Evolutionary conservation across 1,140 invertebrate species (phyloP), one percentile per base, ranked within the genome.

Genomic region (Scaptomyza montana): DNA sequence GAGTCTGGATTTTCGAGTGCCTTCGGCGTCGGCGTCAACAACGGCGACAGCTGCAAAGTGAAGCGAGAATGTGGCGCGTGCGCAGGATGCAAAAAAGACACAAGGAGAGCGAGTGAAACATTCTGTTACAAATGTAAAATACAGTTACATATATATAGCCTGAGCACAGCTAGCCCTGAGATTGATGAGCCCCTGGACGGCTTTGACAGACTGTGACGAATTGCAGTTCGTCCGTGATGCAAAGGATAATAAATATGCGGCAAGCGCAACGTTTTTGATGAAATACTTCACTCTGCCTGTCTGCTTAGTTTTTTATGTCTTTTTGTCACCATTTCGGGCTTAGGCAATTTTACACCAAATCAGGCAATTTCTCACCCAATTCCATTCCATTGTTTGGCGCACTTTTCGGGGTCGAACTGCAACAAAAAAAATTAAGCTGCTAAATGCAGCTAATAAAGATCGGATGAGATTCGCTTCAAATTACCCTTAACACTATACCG

Each of bases 291-390:
- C 73, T 51, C 41, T 16, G 66, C 36, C 80, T 85, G 77, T 80
- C 80, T 36, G 51, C 59, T 61, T 59, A 75, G 62, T 72, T 73
- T 80, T 79, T 78, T 65, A 47, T 70, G 30, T 41, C 8, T 8
- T 47, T 30, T 59, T 67, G 25, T 50, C 41, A 46, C 13, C 46
- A 46, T 45, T 45, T n/a, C 25, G 7, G 12, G 8, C 13, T 19
- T 57, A 21, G 25, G 71, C 82, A 86, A 86, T 86, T 86, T 86
- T 78, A 81, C 81, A 86, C 82, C 78, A 86, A 86, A 86, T 86
- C 81, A 51, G 72, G 64, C 81, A 87, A 86, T 86, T 87, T 86
- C 81, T 82, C 86, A 87, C 81, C 82, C 82, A 86, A 87, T 78
- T 82, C 57, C 9, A 7, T 33, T 59, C 12, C 28, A 47, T 82